Percentiles rank a stretch among this genome's conserved stretches.
Evolutionary conservation across 2,113 vertebrate genomes (phyloP).

Genomic region (Pygoscelis antarcticus): DNA sequence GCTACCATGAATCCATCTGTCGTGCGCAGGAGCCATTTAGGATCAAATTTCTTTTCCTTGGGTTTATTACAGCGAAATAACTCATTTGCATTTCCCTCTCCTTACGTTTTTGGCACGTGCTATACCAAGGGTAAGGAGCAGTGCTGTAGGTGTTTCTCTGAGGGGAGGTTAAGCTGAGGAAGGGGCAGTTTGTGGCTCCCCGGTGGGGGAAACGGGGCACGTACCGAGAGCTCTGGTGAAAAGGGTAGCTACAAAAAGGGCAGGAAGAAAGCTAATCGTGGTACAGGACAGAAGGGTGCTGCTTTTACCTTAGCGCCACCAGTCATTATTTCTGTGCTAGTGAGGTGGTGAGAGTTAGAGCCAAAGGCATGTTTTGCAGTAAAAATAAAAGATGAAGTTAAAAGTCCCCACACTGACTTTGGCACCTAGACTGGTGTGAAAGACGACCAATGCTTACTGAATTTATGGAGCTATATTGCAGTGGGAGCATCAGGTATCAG

Average conservation of each 20-base stretch:
- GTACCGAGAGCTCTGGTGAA: not conserved
- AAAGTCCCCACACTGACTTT: not conserved
- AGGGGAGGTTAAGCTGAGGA: not conserved
- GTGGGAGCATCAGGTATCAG: not conserved
- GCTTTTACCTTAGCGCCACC: not conserved
- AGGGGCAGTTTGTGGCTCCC: not conserved
- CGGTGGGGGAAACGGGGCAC: accelerated
- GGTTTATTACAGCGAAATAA: not conserved
- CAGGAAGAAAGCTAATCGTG: not conserved
- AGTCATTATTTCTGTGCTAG: not conserved
- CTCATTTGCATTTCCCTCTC: not conserved
- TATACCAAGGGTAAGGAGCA: not conserved
- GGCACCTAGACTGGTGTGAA: not conserved
- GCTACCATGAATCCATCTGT: not conserved
- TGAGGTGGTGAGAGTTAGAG: not conserved
- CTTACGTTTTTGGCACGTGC: not conserved
- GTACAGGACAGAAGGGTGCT: not conserved
- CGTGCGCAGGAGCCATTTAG: not conserved
- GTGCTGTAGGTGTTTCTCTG: not conserved
- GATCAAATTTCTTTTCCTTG: conserved; percentile 4
- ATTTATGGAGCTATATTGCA: not conserved
- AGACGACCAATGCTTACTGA: not conserved
- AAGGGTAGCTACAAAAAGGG: not conserved
- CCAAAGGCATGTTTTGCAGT: not conserved
- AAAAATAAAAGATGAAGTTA: not conserved